Conservation (phyloP, 1,140 invertebrate genomes). For the Anastatus disparis region DNA sequence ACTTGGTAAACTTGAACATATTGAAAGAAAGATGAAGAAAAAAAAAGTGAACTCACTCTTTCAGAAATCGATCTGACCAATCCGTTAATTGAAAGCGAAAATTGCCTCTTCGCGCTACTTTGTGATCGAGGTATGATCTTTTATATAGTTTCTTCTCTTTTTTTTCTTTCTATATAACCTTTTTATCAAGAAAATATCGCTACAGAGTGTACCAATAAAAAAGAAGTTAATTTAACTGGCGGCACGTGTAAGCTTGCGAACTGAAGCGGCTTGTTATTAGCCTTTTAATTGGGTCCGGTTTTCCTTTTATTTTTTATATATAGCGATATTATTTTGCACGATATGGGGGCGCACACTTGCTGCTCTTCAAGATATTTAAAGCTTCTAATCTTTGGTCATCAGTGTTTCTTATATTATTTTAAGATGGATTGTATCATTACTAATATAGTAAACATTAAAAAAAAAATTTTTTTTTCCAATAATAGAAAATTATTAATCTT, state of each 20-base stretch:
- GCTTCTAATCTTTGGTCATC: slow-evolving; percentile 22
- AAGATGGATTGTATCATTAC: too few relatives aligned
- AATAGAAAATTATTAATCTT: too few relatives aligned
- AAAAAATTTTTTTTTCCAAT: too few relatives aligned
- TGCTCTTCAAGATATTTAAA: background rate
- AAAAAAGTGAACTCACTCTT: background rate
- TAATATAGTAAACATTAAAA: too few relatives aligned
- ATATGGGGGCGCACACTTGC: background rate
- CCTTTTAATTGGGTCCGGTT: slow-evolving; percentile 34
- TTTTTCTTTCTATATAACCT: background rate
- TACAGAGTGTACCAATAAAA: slow-evolving; percentile 23
- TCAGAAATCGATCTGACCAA: slow-evolving; percentile 11
- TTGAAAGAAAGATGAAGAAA: too few relatives aligned
- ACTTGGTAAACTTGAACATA: slow-evolving; percentile 7
- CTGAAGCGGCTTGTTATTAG: slow-evolving; percentile 38
- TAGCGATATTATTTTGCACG: slow-evolving; percentile 13
- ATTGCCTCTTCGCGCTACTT: slow-evolving; percentile 20
- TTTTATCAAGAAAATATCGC: slow-evolving; percentile 35
- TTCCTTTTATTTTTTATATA: too few relatives aligned
- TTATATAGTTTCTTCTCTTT: background rate
- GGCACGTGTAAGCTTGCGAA: slow-evolving; percentile 57
- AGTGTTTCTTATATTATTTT: too few relatives aligned
- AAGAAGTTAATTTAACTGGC: slow-evolving; percentile 33
- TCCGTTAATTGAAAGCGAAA: slow-evolving; percentile 42
- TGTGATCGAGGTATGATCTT: slow-evolving; percentile 10